Base-by-base conservation (phyloP, 1,140 invertebrate species). In the Goniozus legneri region DNA sequence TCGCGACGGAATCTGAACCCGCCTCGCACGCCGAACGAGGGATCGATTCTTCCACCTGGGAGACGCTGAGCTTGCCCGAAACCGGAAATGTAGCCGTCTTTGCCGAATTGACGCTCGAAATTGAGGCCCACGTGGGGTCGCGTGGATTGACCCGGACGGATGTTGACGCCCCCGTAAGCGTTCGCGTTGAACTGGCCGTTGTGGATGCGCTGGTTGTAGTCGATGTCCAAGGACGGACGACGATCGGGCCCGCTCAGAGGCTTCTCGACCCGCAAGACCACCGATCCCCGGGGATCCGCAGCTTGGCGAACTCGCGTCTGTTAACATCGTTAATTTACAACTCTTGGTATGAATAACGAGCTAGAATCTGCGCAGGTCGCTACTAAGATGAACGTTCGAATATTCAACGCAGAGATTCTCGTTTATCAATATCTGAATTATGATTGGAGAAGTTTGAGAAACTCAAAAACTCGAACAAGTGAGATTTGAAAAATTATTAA, bases 201-300 rank as follows among this genome's bases (percentile, higher is more conserved):
- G 0, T 56, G 42, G 2, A 62, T 0, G 0, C 44, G 48, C 1
- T 46, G 58, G n/a, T 58, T 41, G 24, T 41, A 56, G 1, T 58
- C 34, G 2, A 60, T 8, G 34, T 64, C 43, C 8, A 59, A 7
- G 0, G 40, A 41, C 8, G 59, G 59, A 2, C 56, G 44, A 14
- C 41, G 42, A 2, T 56, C 44, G 0, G 57, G 60, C 0, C 60
- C 57, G 10, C 52, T 42, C 3, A 64, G 1, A 2, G 62, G 54
- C 31, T 62, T 38, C 2, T 3, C 0, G 7, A 7, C 52, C 0
- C 44, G 2, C 1, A 62, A 7, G 0, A 0, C 13, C 0, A 60
- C 0, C 0, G 54, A 56, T 22, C 48, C 36, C 16, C 44, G 27
- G 3, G 33, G 38, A 10, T 54, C n/a, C 2, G 35, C 18, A 0